Evolutionary conservation across 2,888 invertebrate genomes (phyloP), one percentile per base, ranked within the genome.

Genomic region (Rapana venosa): DNA sequence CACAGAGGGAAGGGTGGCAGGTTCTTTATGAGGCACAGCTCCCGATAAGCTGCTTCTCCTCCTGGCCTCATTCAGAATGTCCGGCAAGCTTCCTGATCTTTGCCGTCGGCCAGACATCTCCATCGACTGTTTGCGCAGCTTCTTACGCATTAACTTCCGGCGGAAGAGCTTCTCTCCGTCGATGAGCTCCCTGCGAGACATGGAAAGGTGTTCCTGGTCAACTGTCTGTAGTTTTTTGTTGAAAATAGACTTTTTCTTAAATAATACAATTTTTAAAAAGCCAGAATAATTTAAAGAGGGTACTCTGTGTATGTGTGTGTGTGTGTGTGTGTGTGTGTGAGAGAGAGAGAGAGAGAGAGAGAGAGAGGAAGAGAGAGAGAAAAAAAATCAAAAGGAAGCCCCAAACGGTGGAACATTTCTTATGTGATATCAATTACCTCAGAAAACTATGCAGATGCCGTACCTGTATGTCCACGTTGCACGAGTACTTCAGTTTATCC

Each of bases 101-200:
- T 26, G 79, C 66, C 83, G 36, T 22, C 90, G 66, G 58, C 70
- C 61, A 0, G 30, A 35, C 30, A 47, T 84, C 36, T 90, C 83
- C 58, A 56, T 47, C 17, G 90, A 90, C 85, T 87, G 84, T 32
- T 84, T 84, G 74, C 90, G 87, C 88, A 90, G 88, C 77, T 90
- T 90, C 58, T 85, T 88, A n/a, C 90, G 87, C 47, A 90, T 90
- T 70, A 88, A 32, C 88, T 90, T 90, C 26, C 90, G 84, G 11
- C 90, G 87, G 85, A 90, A 90, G 36, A 90, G 84, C 87, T 90
- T 90, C 84, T 90, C 90, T 58, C 90, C 90, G 58, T 90, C 90
- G 74, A 90, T 90, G 79, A 90, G 84, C 30, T 90, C 90, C 77
- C 90, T 90, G 85, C 0, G 36, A 20, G 77, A n/a, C 61, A 61